Evolutionary conservation across 2,113 vertebrate genomes (phyloP), one percentile per base, ranked within the genome.

Genomic region (Forbesichthys agassizii): DNA sequence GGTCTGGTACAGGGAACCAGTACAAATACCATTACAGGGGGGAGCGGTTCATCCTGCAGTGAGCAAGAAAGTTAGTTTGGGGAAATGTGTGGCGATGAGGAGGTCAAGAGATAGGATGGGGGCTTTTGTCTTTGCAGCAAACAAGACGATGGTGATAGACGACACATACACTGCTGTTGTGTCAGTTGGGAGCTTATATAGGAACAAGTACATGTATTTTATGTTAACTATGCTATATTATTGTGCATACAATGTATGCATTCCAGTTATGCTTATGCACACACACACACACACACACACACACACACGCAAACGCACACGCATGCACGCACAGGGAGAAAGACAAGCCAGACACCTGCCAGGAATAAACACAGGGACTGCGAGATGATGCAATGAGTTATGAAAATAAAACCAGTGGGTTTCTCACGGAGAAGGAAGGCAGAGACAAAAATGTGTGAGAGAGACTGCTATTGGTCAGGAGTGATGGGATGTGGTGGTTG

Each of bases 381-480:
- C 14, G 46, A 60, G 14, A 27, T 55, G 13, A 4, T 54, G 54
- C 68, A 65, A 68, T 55, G 48, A 61, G n/a, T 49, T 66, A 42
- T 42, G 36, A 5, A 42, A 42, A 42, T 42, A 42, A 27, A 42
- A 6, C 36, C 36, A 42, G 46, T 7, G 9, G 18, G 33, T 68
- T 46, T 68, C 11, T 69, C 27, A 27, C 1, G 27, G 27, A 27
- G 27, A 27, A 27, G 27, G 27, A 27, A 27, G 27, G 27, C 27
- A 27, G 27, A 27, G 27, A 27, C 27, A 27, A 27, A 27, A 27
- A 27, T 27, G 27, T 27, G 27, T 27, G 27, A 27, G 27, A 27
- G 27, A 27, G 27, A 27, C 27, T 27, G 27, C 27, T 27, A 27
- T 27, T 27, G 27, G 27, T 27, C 27, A 27, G 27, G 27, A 27